Evolutionary conservation across 1,140 invertebrate species (phyloP).

Genomic region (Penaeus japonicus): DNA sequence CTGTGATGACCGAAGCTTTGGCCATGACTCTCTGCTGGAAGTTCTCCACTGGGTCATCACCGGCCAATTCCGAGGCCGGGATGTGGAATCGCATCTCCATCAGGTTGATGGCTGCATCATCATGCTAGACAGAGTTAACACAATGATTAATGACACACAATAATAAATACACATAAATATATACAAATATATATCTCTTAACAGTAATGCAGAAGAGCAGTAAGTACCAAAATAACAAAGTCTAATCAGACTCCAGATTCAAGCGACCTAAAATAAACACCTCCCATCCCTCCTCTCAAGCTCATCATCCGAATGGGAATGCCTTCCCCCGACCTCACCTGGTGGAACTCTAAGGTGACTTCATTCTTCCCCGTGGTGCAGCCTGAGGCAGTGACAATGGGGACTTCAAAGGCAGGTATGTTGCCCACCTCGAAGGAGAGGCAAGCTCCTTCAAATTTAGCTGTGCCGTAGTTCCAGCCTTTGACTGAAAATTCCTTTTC

Average conservation of each 20-base stretch:
- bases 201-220: too few relatives aligned
- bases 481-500: constrained; percentile 93
- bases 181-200: too few relatives aligned
- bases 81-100: constrained; percentile 99
- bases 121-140: constrained; percentile 74
- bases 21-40: constrained; percentile 94
- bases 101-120: constrained; percentile 95
- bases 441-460: constrained; percentile 90
- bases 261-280: too few relatives aligned
- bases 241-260: too few relatives aligned
- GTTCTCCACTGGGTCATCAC: constrained; percentile 88
- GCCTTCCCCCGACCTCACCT: constrained; percentile 72
- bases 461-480: constrained; percentile 99
- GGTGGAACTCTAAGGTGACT: constrained; percentile 97
- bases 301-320: too few relatives aligned
- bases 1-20: constrained; percentile 97
- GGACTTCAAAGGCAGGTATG: constrained; percentile 94
- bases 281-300: too few relatives aligned
- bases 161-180: too few relatives aligned
- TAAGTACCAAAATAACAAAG: too few relatives aligned
- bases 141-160: not conserved
- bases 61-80: constrained; percentile 83
- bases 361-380: constrained; percentile 98
- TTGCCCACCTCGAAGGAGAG: constrained; percentile 92
- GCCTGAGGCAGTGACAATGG: constrained; percentile 93